Evolutionary conservation across 2,797 vertebrate species (phyloP).

Genomic region (Crenichthys baileyi): DNA sequence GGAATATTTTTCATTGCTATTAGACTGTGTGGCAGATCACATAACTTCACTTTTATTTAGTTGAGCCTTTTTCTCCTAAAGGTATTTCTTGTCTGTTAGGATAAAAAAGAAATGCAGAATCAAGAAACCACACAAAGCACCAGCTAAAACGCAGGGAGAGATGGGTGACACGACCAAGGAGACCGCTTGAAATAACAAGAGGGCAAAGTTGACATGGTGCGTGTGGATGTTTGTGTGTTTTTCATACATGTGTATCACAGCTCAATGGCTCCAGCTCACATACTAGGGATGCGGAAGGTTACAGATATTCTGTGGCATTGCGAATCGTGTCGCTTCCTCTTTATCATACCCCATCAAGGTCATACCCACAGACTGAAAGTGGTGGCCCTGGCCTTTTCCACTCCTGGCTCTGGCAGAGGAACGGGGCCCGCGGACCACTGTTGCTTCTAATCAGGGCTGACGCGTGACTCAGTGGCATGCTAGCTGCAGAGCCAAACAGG

Average conservation of each 20-base stretch:
- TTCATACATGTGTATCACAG: conserved; percentile 58
- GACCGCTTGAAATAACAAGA: conserved; percentile 63
- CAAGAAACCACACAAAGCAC: conserved; percentile 46
- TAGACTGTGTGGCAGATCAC: conserved; percentile 19
- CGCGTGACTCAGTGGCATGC: conserved; percentile 85
- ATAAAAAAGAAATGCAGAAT: conserved; percentile 46
- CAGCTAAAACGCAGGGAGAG: conserved; percentile 55
- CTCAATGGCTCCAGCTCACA: conserved; percentile 65
- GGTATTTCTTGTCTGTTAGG: conserved; percentile 26
- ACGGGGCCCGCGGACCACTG: conserved; percentile 75
- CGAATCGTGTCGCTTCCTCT: conserved; percentile 77
- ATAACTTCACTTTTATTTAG: conserved; percentile 34
- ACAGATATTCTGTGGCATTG: conserved; percentile 78
- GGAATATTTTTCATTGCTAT: conserved; percentile 17
- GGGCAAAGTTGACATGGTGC: conserved; percentile 57
- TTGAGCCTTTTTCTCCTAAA: conserved; percentile 41
- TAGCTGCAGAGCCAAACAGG: conserved; percentile 78
- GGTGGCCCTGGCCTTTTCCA: conserved; percentile 80
- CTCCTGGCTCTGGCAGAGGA: conserved; percentile 78
- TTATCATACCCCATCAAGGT: conserved; percentile 81
- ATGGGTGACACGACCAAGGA: conserved; percentile 63
- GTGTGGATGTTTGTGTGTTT: conserved; percentile 24
- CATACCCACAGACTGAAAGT: conserved; percentile 75
- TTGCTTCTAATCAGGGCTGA: conserved; percentile 86
- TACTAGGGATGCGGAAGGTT: conserved; percentile 68